Base-by-base conservation (phyloP, 1,140 invertebrate genomes). In the Bradynema listronoti region DNA sequence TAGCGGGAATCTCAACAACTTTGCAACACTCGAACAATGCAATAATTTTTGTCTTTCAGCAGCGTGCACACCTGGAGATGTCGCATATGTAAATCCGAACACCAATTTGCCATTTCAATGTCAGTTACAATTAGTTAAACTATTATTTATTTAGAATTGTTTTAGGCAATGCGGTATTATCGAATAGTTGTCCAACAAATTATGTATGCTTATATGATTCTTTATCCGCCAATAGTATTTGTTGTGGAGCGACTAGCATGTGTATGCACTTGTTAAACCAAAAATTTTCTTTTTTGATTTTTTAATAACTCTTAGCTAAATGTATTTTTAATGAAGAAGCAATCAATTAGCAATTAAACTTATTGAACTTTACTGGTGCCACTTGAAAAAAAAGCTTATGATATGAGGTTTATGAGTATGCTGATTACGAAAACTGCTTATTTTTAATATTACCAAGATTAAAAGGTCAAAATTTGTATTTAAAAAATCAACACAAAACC, bases 41-140 rank as follows among this genome's bases (percentile, higher is more conserved):
- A 75, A 75, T 61, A 75, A 75, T 53, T 75, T 78, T 56, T 75
- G 72, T 57, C 57, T 75, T 16, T 75, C 72, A 1, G 72, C 73
- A 41, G 75, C 73, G n/a, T 75, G 73, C 50, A 71, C 73, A 24
- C 75, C 73, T 22, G 73, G 72, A 51, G 75, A 77, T 34, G 63
- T 73, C 7, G 74, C 75, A 30, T 77, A 75, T 58, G 72, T 75
- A 7, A 75, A 75, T 58, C 73, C 73, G 3, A 75, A 75, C 61
- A 75, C 73, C 29, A 75, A 77, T 39, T 42, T 78, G 47, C 73
- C 73, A 6, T 77, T 72, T 53, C 72, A 77, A 49, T 75, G 73
- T n/a, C n/a, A n/a, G n/a, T n/a, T n/a, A n/a, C n/a, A n/a, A n/a
- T n/a, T n/a, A n/a, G n/a, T n/a, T n/a, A n/a, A n/a, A n/a, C n/a